Conservation (phyloP, 2,113 vertebrate species). For the Indicator maculatus region DNA sequence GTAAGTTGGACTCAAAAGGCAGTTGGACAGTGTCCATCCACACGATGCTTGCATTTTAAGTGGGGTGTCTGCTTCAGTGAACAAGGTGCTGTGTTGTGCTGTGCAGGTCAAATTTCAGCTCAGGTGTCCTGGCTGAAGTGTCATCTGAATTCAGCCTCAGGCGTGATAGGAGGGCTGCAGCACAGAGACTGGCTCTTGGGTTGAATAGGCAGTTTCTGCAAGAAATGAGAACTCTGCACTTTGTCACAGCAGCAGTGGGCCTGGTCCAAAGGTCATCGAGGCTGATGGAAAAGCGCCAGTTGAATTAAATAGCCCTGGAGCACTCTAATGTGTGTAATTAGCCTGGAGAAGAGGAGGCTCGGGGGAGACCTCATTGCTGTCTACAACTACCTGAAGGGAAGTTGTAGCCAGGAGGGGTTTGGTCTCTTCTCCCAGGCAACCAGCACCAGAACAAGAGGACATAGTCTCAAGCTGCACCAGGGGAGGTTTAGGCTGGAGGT, state of each 20-base stretch:
- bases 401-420: too few relatives aligned
- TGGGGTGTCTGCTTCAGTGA: not conserved
- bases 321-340: not conserved
- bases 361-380: too few relatives aligned
- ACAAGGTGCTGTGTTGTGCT: not conserved
- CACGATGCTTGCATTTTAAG: slow-evolving; percentile 19
- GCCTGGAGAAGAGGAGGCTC: too few relatives aligned
- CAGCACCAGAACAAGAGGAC: too few relatives aligned
- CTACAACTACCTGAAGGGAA: too few relatives aligned
- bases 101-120: slow-evolving; percentile 4
- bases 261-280: not conserved
- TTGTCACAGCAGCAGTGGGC: not conserved
- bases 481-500: too few relatives aligned
- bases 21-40: slow-evolving; percentile 9
- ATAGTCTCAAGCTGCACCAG: too few relatives aligned
- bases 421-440: too few relatives aligned
- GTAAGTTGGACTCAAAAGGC: not conserved
- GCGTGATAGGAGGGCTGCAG: not conserved
- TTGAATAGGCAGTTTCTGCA: not conserved
- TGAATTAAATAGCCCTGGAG: not conserved
- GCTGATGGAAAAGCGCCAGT: not conserved
- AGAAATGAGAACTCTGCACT: not conserved
- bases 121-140: not conserved
- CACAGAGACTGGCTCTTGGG: not conserved
- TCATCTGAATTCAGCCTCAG: not conserved